A percentile compares a stretch with the other conserved stretches of the same genome.
These are phyloP conservation scores for Paralichthys olivaceus DNA, from an alignment of 2,113 vertebrate species.

Conservation along the genomic window DNA sequence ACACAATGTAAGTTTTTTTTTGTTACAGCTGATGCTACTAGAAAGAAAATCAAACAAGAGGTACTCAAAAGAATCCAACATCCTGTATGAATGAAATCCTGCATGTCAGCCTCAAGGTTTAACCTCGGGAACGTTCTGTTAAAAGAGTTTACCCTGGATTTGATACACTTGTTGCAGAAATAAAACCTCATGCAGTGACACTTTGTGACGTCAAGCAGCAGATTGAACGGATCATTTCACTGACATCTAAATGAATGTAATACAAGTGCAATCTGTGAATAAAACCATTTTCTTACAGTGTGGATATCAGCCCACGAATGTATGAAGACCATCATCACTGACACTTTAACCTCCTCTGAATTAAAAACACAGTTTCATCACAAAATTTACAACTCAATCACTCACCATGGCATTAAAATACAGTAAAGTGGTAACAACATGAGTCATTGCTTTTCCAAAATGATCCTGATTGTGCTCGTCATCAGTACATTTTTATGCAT, in stretches of 20 bases:
- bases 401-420: slow-evolving; percentile 40
- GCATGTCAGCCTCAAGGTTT: not conserved
- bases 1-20: slow-evolving; percentile 12
- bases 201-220: slow-evolving; percentile 24
- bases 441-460: slow-evolving; percentile 25
- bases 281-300: slow-evolving; percentile 47
- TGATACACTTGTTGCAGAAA: slow-evolving; percentile 21
- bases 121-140: slow-evolving; percentile 6
- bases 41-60: slow-evolving; percentile 31
- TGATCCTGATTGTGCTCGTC: slow-evolving; percentile 49
- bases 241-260: slow-evolving; percentile 65
- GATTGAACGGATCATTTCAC: slow-evolving; percentile 7
- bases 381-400: slow-evolving; percentile 56
- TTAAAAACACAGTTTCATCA: slow-evolving; percentile 48
- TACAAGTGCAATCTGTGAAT: slow-evolving; percentile 62
- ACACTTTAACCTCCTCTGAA: slow-evolving; percentile 25
- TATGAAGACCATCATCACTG: slow-evolving; percentile 48
- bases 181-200: slow-evolving; percentile 55
- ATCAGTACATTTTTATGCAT: slow-evolving; percentile 17
- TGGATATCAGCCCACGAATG: slow-evolving; percentile 12
- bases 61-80: slow-evolving; percentile 14
- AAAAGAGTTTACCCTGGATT: slow-evolving; percentile 21
- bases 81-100: slow-evolving; percentile 19
- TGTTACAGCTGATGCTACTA: slow-evolving; percentile 21
- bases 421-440: slow-evolving; percentile 16